Conservation (phyloP, 2,888 invertebrate genomes). For the Patella depressa region DNA sequence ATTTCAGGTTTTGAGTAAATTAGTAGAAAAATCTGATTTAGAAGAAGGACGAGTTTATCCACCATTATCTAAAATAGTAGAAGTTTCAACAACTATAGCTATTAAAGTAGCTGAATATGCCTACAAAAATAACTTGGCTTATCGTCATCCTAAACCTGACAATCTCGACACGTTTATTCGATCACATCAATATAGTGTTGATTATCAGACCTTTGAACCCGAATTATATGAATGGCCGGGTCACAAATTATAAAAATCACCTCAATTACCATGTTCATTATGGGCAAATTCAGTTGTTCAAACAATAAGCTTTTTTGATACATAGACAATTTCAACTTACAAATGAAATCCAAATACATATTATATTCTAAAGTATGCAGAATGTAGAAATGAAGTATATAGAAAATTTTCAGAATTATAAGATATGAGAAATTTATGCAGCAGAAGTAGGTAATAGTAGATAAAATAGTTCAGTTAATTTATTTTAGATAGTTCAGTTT, state of each 20-base stretch:
- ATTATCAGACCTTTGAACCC: conserved; percentile 72
- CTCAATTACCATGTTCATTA: too few relatives aligned
- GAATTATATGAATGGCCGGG: conserved; percentile 71
- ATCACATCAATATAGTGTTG: conserved; percentile 54
- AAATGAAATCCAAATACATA: background rate
- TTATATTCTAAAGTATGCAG: background rate
- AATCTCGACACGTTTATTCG: conserved; percentile 72
- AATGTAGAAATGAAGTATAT: background rate
- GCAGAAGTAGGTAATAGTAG: too few relatives aligned
- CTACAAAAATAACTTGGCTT: conserved; percentile 76
- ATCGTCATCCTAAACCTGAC: conserved; percentile 73
- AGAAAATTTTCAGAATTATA: too few relatives aligned
- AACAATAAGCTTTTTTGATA: too few relatives aligned
- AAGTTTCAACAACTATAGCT: conserved; percentile 90
- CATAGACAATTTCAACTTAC: background rate
- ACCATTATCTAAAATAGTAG: conserved; percentile 84
- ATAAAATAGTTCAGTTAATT: too few relatives aligned
- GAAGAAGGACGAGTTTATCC: conserved; percentile 91
- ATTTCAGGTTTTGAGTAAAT: conserved; percentile 77
- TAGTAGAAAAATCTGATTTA: conserved; percentile 85
- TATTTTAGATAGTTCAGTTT: too few relatives aligned
- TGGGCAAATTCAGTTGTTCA: too few relatives aligned
- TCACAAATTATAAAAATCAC: background rate
- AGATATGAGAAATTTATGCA: too few relatives aligned
- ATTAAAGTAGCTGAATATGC: conserved; percentile 84